These are phyloP conservation scores for Botia almorhae DNA, from an alignment of 2,797 vertebrate genomes.

Conservation along the genomic window DNA sequence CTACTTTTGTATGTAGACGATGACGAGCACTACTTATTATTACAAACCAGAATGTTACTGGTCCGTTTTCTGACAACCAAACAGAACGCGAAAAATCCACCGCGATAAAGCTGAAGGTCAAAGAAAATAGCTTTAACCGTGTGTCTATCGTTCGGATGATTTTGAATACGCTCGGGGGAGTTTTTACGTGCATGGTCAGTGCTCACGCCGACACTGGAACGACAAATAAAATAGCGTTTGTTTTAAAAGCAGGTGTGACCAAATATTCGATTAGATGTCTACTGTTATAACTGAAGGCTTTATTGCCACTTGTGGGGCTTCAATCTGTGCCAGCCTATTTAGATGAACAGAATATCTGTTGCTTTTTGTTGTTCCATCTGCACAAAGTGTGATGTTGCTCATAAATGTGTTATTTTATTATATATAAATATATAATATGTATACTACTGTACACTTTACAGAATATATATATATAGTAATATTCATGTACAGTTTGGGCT, in stretches of 20 bases:
- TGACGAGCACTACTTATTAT: conserved; percentile 70
- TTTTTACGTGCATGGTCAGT: conserved; percentile 18
- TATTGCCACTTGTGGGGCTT: conserved; percentile 69
- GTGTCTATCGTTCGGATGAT: conserved; percentile 43
- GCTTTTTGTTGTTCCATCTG: conserved; percentile 66
- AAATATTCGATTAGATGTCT: conserved; percentile 73
- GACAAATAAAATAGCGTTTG: conserved; percentile 59
- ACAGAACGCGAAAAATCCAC: conserved; percentile 51
- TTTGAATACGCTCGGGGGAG: conserved; percentile 2
- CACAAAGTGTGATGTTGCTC: conserved; percentile 65
- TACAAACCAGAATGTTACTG: conserved; percentile 70
- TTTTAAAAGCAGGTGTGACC: conserved; percentile 72
- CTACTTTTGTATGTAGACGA: conserved; percentile 78
- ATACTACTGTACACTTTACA: conserved; percentile 57
- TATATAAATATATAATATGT: conserved; percentile 69
- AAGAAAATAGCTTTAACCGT: conserved; percentile 69
- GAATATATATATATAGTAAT: conserved; percentile 66
- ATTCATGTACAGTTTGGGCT: conserved; percentile 78
- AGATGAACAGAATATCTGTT: conserved; percentile 72
- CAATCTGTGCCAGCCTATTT: conserved; percentile 79
- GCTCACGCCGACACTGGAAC: conserved; percentile 48
- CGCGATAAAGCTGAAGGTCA: conserved; percentile 67
- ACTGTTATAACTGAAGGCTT: conserved; percentile 59
- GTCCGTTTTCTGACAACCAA: conserved; percentile 64
- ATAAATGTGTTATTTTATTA: conserved; percentile 56